A percentile compares a stretch with the other conserved stretches of the same genome.
phyloP scores from a whole-genome alignment of 2,888 invertebrate species.

The Agonum fuliginosum region DNA sequence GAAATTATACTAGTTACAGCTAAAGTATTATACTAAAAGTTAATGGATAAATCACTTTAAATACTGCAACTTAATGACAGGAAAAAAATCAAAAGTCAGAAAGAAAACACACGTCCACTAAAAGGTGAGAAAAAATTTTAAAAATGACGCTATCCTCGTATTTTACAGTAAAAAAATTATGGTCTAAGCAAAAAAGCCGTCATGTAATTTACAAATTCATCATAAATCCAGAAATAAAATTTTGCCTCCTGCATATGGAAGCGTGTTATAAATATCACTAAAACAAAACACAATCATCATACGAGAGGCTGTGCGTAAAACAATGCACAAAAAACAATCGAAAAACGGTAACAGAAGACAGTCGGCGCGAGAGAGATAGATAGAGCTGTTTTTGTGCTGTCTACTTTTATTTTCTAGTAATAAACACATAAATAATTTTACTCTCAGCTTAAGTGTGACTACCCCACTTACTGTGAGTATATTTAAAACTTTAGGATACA shows the following conservation, averaged over 20 bases:
- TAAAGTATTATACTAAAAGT: not conserved
- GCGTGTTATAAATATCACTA: not conserved
- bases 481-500: too few species aligned
- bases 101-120: too few species aligned
- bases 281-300: not conserved
- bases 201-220: not conserved
- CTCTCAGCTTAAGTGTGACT: too few species aligned
- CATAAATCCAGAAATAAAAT: not conserved
- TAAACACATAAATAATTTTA: too few species aligned
- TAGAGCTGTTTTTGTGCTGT: too few species aligned
- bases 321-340: not conserved
- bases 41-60: not conserved
- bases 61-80: too few species aligned
- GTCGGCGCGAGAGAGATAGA: too few species aligned
- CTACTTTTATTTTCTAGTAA: too few species aligned
- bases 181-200: not conserved
- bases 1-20: too few species aligned
- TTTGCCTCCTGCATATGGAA: not conserved
- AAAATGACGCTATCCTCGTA: not conserved
- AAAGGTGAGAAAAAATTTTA: not conserved
- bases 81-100: too few species aligned
- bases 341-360: not conserved
- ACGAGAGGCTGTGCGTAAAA: not conserved
- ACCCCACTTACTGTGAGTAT: too few species aligned
- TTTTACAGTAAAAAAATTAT: not conserved